Evolutionary conservation across 2,113 vertebrate species (phyloP), one percentile per base, ranked within the genome.

Genomic region (Poicephalus meyeri): DNA sequence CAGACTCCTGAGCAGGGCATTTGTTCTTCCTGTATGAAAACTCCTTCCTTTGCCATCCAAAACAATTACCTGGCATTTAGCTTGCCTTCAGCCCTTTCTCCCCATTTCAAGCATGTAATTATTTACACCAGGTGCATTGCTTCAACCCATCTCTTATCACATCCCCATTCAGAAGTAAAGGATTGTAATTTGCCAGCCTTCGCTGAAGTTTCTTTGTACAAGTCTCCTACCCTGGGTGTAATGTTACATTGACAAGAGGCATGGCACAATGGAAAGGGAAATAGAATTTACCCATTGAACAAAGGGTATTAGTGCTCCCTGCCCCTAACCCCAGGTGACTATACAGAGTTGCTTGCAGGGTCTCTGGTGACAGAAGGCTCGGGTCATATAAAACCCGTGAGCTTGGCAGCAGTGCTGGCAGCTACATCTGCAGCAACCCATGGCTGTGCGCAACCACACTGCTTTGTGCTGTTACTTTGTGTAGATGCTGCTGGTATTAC

Each of bases 101-200:
- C 72, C 44, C 9, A 2, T 73, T 68, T 37, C 88, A 70, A 95
- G 92, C 87, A 83, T 53, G 53, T 93, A 97, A 98, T 98, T 98
- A 97, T 41, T 42, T 86, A 69, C 97, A 55, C 97, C 97, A 98
- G 98, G 98, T 98, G 98, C 92, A 26, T 60, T 17, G 56, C 92
- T 93, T 64, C 78, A n/a, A 52, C 86, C 94, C 94, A 72, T 85
- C 94, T 86, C 97, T 50, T 49, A 26, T 16, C 95, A 96, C 65
- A 92, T 76, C 20, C 84, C 92, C 91, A 69, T 90, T 95, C 97
- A 74, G 47, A 2, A 74, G 91, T 6, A n/a, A 41, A 65, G 79
- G 94, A 66, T 53, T 86, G 95, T 88, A 95, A 96, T 96, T 97
- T 91, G 89, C 92, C 92, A 82, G 86, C 91, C 94, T 90, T 80